Evolutionary conservation across 2,888 invertebrate species (phyloP).

Genomic region (Slavum lentiscoides): DNA sequence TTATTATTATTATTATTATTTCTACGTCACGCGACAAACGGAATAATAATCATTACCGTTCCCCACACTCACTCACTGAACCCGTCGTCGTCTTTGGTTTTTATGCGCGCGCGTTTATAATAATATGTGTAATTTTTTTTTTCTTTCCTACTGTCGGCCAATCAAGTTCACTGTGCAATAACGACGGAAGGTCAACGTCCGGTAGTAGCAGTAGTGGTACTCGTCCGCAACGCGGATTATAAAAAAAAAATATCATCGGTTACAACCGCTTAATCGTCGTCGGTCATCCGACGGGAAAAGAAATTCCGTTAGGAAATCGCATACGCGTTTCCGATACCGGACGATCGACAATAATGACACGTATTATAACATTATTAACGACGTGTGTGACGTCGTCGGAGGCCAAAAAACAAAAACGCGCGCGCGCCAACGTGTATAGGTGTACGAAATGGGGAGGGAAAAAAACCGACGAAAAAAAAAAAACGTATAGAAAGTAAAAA

Average conservation of each 20-base stretch:
- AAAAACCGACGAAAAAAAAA: no score
- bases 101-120: neutral
- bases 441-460: no score
- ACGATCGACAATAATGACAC: no score
- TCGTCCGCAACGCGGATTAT: conserved; percentile 4
- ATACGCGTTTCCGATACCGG: neutral
- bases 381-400: neutral
- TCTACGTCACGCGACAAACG: no score
- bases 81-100: neutral
- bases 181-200: conserved; percentile 47
- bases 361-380: no score
- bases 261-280: conserved; percentile 29
- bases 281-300: neutral
- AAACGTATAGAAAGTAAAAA: no score
- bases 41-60: no score
- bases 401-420: no score
- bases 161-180: conserved; percentile 47
- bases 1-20: no score
- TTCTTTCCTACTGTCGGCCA: conserved; percentile 24
- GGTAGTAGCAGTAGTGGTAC: neutral
- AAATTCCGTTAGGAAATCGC: conserved; percentile 25
- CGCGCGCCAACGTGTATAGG: no score
- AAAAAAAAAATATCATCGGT: conserved; percentile 23
- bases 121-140: neutral
- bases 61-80: neutral